Percentiles rank a stretch among this genome's conserved stretches.
These are phyloP conservation scores for Recurvirostra avosetta DNA, from an alignment of 2,113 vertebrate genomes.

Conservation along the genomic window DNA sequence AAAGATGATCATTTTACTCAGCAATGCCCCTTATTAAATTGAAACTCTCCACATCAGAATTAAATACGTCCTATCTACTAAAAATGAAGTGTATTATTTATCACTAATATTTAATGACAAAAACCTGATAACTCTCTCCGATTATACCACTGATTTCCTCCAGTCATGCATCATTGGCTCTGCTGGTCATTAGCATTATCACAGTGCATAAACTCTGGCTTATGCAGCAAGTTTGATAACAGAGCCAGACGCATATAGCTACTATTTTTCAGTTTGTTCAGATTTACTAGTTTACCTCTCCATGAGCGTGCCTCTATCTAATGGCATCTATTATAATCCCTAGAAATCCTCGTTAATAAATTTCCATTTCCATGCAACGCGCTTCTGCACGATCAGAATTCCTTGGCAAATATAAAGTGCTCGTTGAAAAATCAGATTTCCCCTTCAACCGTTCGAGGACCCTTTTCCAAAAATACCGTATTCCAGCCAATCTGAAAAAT, in stretches of 20 bases:
- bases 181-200: conserved; percentile 77
- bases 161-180: conserved; percentile 70
- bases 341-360: conserved; percentile 63
- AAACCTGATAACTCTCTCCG: conserved; percentile 74
- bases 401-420: conserved; percentile 42
- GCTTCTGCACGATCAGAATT: conserved; percentile 22
- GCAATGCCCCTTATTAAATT: conserved; percentile 71
- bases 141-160: conserved; percentile 78
- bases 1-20: conserved; percentile 74
- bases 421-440: conserved; percentile 9
- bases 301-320: conserved; percentile 28
- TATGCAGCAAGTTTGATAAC: conserved; percentile 78
- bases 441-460: conserved; percentile 42
- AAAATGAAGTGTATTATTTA: conserved; percentile 78
- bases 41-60: conserved; percentile 74
- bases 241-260: conserved; percentile 58
- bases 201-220: conserved; percentile 75
- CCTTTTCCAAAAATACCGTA: conserved; percentile 17
- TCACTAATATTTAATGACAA: conserved; percentile 83
- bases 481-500: conserved; percentile 57
- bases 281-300: conserved; percentile 61
- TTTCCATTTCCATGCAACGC: conserved; percentile 44
- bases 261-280: conserved; percentile 71
- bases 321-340: conserved; percentile 62
- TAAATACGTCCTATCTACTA: conserved; percentile 75